Evolutionary conservation across 2,888 invertebrate genomes (phyloP).

Genomic region (Timema podura): DNA sequence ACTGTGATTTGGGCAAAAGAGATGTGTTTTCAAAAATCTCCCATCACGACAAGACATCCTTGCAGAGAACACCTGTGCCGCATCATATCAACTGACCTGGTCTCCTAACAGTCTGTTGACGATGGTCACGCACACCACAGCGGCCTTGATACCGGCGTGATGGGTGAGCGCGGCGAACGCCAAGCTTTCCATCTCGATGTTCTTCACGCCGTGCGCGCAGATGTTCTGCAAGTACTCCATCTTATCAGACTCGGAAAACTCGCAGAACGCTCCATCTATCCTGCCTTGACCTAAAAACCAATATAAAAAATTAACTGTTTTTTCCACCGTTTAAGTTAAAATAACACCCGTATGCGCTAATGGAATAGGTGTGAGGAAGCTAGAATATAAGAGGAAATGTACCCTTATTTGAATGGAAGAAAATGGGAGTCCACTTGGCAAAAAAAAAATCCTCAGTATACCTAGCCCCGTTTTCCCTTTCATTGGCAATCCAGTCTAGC

Average conservation of each 20-base stretch:
- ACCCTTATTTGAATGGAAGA: too few species aligned
- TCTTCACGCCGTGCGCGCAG: slow-evolving; percentile 75
- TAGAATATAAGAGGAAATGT: too few species aligned
- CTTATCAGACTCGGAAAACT: slow-evolving; percentile 86
- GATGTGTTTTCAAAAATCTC: too few species aligned
- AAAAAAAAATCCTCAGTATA: too few species aligned
- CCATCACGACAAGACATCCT: background rate
- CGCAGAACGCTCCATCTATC: slow-evolving; percentile 94
- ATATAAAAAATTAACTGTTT: slow-evolving; percentile 17
- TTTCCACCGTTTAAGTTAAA: background rate
- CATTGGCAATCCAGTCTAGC: too few species aligned
- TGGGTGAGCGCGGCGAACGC: slow-evolving; percentile 91
- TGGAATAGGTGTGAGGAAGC: too few species aligned
- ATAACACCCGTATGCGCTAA: background rate
- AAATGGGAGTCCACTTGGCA: too few species aligned
- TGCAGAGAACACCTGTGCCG: background rate
- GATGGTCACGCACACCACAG: slow-evolving; percentile 90
- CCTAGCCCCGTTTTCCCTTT: too few species aligned
- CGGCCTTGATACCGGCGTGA: slow-evolving; percentile 87
- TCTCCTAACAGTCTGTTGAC: slow-evolving; percentile 91
- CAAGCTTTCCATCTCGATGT: slow-evolving; percentile 96
- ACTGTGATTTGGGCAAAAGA: too few species aligned
- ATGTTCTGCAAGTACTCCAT: slow-evolving; percentile 77
- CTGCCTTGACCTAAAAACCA: slow-evolving; percentile 78
- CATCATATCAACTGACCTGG: slow-evolving; percentile 59